Evolutionary conservation across 2,797 vertebrate species (phyloP).

Genomic region (Odontamblyopus rebecca): DNA sequence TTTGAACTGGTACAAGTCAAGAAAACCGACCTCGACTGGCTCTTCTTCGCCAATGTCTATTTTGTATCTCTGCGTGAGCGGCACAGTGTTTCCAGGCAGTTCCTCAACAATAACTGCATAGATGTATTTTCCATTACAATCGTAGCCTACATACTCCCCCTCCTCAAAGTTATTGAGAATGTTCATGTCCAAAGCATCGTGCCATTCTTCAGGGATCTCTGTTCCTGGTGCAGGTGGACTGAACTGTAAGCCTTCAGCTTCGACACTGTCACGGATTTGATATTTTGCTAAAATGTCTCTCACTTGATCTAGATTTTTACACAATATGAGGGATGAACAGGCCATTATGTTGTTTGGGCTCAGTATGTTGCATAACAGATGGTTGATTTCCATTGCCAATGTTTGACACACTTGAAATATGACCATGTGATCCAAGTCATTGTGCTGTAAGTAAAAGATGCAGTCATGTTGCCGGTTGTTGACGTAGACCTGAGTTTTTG

Average conservation of each 20-base stretch:
- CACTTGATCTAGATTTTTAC: conserved; percentile 35
- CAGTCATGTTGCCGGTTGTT: conserved; percentile 36
- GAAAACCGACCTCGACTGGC: conserved; percentile 65
- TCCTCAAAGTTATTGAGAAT: conserved; percentile 78
- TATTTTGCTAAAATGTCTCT: conserved; percentile 54
- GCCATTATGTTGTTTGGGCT: conserved; percentile 23
- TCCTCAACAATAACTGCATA: conserved; percentile 75
- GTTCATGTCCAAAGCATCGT: conserved; percentile 79
- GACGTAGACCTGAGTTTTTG: conserved; percentile 58
- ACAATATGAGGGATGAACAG: conserved; percentile 13
- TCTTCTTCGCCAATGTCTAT: conserved; percentile 68
- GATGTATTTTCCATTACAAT: conserved; percentile 55
- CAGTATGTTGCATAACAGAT: conserved; percentile 67
- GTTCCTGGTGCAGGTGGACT: conserved; percentile 63
- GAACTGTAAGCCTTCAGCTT: conserved; percentile 6
- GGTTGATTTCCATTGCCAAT: conserved; percentile 73
- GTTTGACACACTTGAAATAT: not conserved
- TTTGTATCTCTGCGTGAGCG: conserved; percentile 63
- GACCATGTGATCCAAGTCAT: too few species aligned
- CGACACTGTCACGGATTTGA: conserved; percentile 58
- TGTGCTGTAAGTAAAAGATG: conserved; percentile 66
- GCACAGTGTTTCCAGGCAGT: conserved; percentile 45
- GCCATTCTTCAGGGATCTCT: conserved; percentile 74
- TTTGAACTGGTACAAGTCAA: conserved; percentile 82
- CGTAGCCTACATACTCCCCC: conserved; percentile 80